A percentile compares a stretch with the other conserved stretches of the same genome.
Evolutionary conservation across 2,797 vertebrate species (phyloP).

Genomic region (Pristis pectinata): DNA sequence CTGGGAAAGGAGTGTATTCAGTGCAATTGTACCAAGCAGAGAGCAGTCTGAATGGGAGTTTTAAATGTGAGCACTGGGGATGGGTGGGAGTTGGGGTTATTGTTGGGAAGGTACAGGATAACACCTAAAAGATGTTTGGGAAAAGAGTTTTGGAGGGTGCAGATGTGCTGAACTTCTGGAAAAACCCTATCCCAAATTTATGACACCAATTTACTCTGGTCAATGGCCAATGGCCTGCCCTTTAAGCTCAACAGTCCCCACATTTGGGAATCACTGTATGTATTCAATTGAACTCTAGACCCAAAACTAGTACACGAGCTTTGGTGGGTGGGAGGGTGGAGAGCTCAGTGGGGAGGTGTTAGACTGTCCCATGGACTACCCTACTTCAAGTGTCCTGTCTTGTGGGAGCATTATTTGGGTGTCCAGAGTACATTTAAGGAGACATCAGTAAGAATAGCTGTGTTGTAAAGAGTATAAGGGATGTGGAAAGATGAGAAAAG

Average conservation of each 20-base stretch:
- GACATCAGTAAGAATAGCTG: not conserved
- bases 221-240: not conserved
- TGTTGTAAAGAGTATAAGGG: not conserved
- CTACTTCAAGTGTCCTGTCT: not conserved
- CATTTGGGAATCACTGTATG: not conserved
- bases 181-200: not conserved
- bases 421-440: not conserved
- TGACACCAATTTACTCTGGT: not conserved
- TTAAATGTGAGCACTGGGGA: not conserved
- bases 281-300: not conserved
- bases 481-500: not conserved
- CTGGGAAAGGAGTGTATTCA: not conserved
- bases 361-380: not conserved
- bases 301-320: not conserved
- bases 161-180: not conserved
- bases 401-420: not conserved
- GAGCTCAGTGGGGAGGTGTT: too few relatives aligned
- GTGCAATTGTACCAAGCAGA: not conserved
- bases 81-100: not conserved
- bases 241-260: not conserved
- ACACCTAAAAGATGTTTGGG: not conserved
- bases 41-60: not conserved
- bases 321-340: not conserved
- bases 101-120: not conserved
- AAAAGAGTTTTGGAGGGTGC: not conserved